Evolutionary conservation across 2,888 invertebrate genomes (phyloP), one percentile per base, ranked within the genome.

Genomic region (Scaptomyza parva): DNA sequence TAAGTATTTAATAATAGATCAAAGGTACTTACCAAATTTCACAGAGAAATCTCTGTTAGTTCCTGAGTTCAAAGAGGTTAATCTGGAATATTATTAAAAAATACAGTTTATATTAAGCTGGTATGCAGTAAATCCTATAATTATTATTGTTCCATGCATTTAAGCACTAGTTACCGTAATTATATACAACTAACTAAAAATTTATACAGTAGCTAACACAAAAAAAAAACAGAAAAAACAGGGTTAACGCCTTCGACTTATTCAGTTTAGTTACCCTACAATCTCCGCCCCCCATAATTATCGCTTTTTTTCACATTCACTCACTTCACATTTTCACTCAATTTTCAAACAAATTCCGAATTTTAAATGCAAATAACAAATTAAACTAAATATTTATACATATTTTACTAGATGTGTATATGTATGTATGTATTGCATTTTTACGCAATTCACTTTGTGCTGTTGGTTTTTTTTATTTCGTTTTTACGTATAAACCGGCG

Each of bases 381-480:
- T 51, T 59, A 37, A 62, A 60, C 22, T 66, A 78, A 82, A 78
- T 68, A 69, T 20, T 9, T 20, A 28, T 17, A 22, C 12, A 5
- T n/a, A 2, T 26, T 24, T 7, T 24, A 24, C 0, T 20, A n/a
- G n/a, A 5, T 71, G 60, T 68, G 60, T 30, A 69, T 17, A 17
- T 17, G 26, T 26, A 17, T 44, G n/a, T 45, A 8, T n/a, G n/a
- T n/a, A 67, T 62, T 69, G 57, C 11, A 71, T 62, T 88, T 37
- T 88, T 86, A 86, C 86, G 88, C 81, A 81, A 88, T 65, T 86
- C 59, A 39, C 51, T 55, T 20, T 22, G 33, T 20, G 18, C 26
- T n/a, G 20, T 33, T 48, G 33, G 33, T 43, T 64, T 76, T 57
- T 22, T 39, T 68, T 75, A 70, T 17, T 17, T 17, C 9, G 37